Evolutionary conservation across 2,797 vertebrate genomes (phyloP).

Genomic region (Cyprinella venusta): DNA sequence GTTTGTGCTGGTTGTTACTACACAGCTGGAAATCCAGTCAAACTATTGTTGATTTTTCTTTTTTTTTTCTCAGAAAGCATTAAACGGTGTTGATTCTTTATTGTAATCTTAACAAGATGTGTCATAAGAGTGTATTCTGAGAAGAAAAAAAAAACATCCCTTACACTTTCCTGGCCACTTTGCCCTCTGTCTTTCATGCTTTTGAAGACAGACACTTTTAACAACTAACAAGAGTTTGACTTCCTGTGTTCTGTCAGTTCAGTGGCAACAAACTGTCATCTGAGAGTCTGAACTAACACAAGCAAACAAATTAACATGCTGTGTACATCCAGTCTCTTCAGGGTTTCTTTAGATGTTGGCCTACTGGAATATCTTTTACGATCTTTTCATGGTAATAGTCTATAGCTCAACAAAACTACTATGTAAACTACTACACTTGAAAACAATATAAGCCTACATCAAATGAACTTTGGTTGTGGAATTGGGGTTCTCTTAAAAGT

Average conservation of each 20-base stretch:
- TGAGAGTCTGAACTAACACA: constrained; percentile 60
- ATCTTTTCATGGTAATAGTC: not conserved
- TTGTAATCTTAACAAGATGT: constrained; percentile 40
- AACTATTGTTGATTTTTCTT: not conserved
- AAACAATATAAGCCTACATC: not conserved
- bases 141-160: constrained; percentile 20
- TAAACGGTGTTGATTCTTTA: constrained; percentile 17
- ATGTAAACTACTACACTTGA: not conserved
- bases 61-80: constrained; percentile 6
- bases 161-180: constrained; percentile 58
- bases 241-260: constrained; percentile 74
- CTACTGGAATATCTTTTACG: not conserved
- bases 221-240: constrained; percentile 74
- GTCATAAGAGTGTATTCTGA: constrained; percentile 24
- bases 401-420: not conserved
- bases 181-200: constrained; percentile 67
- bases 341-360: not conserved
- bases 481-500: not conserved
- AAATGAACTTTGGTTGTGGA: not conserved
- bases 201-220: constrained; percentile 73
- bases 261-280: constrained; percentile 71
- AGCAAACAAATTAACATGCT: constrained; percentile 39
- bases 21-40: constrained; percentile 28
- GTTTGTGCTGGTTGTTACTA: constrained; percentile 1
- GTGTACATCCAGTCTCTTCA: constrained; percentile 7